Evolutionary conservation across 2,113 vertebrate genomes (phyloP).

Genomic region (Zootoca vivipara): DNA sequence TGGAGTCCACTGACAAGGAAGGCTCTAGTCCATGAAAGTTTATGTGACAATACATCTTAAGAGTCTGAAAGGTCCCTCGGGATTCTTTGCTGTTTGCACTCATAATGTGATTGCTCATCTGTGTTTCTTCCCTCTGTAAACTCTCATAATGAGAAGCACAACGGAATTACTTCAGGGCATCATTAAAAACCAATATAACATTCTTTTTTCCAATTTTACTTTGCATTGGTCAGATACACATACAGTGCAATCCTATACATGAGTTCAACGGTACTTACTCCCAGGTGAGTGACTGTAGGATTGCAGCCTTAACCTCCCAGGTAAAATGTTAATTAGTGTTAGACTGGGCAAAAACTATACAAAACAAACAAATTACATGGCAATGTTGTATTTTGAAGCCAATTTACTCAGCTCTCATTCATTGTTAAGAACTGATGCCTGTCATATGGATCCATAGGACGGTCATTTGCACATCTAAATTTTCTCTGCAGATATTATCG

Average conservation of each 20-base stretch:
- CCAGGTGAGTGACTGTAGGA: too few species aligned
- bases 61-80: neutral
- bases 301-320: neutral
- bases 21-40: neutral
- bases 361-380: neutral
- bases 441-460: neutral
- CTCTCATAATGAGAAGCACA: neutral
- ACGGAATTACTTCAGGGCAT: neutral
- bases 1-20: neutral
- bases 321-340: neutral
- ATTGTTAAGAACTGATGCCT: neutral
- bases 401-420: neutral
- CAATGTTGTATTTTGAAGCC: accelerated
- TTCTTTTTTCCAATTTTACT: neutral
- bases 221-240: neutral
- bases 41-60: neutral
- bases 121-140: neutral
- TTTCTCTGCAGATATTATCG: accelerated
- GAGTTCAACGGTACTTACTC: too few species aligned
- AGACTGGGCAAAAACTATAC: neutral
- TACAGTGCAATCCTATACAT: too few species aligned
- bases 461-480: neutral
- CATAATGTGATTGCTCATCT: accelerated
- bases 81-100: neutral
- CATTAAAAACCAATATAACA: neutral